phyloP scores from a whole-genome alignment of 2,113 vertebrate genomes.

The Aegotheles bennettii region DNA sequence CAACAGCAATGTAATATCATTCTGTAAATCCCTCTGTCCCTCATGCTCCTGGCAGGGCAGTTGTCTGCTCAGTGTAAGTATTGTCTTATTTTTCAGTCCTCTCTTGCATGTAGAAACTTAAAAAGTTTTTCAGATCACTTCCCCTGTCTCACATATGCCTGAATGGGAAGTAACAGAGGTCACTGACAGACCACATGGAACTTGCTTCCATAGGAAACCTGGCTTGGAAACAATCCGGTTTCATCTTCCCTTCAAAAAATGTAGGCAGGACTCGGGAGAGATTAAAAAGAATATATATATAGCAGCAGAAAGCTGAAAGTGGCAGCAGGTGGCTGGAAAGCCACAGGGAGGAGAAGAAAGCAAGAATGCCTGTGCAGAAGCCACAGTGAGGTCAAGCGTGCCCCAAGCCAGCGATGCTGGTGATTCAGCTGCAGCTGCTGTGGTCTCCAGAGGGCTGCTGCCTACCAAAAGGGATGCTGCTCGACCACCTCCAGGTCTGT shows the following conservation, averaged over 20 bases:
- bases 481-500: neutral
- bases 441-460: neutral
- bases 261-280: neutral
- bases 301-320: neutral
- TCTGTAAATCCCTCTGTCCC: neutral
- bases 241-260: neutral
- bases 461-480: neutral
- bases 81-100: neutral
- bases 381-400: neutral
- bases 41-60: neutral
- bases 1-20: neutral
- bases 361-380: neutral
- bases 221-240: neutral
- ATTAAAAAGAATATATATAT: slow-evolving; percentile 19
- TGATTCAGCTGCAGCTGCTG: neutral
- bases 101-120: neutral
- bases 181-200: neutral
- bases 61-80: neutral
- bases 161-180: neutral
- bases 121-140: neutral
- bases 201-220: neutral
- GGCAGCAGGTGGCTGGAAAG: slow-evolving; percentile 27
- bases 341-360: neutral
- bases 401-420: neutral
- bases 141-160: neutral